Conservation (phyloP, 2,888 invertebrate genomes). For the Mactromeris polynyma region DNA sequence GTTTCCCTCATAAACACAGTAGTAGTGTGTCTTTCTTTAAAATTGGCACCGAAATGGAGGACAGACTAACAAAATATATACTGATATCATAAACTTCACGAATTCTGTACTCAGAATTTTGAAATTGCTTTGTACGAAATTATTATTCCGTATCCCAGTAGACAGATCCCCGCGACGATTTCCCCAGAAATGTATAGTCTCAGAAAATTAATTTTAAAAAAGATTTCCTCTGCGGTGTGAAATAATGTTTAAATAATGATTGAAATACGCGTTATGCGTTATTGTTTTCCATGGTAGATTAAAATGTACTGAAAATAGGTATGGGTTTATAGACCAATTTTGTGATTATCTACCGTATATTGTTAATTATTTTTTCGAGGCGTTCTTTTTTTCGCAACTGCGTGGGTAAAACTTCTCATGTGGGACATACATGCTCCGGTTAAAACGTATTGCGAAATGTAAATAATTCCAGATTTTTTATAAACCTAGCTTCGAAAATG, state of each 20-base stretch:
- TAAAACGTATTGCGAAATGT: not conserved
- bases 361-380: not conserved
- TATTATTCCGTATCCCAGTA: constrained; percentile 13
- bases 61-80: constrained; percentile 17
- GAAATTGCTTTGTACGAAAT: constrained; percentile 18
- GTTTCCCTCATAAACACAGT: constrained; percentile 38
- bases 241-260: constrained; percentile 18
- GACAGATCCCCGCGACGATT: not conserved
- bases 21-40: constrained; percentile 11
- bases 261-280: constrained; percentile 10
- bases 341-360: not conserved
- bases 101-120: constrained; percentile 18
- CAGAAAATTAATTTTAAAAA: constrained; percentile 14
- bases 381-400: not conserved
- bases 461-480: not conserved
- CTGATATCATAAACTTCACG: constrained; percentile 16
- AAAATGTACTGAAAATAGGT: constrained; percentile 6
- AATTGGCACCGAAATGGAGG: constrained; percentile 10
- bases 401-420: not conserved
- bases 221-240: not conserved
- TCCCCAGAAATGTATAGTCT: constrained; percentile 17
- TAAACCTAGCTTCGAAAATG: not conserved
- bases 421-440: not conserved
- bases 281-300: not conserved
- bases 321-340: not conserved